These are phyloP conservation scores for Nephrotoma flavescens DNA, from an alignment of 2,888 invertebrate genomes.

Conservation along the genomic window DNA sequence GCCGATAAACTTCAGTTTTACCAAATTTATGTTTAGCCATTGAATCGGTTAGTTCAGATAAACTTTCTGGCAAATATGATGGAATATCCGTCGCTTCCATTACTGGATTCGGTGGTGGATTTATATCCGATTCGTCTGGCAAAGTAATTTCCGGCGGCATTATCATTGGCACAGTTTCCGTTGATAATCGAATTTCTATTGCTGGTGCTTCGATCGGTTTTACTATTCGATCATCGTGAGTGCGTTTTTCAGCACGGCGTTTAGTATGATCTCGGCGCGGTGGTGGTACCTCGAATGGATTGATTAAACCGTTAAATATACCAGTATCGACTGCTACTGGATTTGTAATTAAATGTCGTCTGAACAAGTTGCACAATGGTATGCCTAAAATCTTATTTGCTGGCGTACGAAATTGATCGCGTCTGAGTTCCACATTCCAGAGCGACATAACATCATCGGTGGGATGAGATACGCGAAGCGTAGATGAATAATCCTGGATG, in stretches of 20 bases:
- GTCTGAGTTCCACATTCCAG: background rate
- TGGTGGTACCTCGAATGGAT: background rate
- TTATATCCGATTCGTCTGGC: background rate
- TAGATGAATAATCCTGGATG: background rate
- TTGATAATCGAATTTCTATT: background rate
- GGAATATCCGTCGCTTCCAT: background rate
- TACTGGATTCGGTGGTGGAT: background rate
- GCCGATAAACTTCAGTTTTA: background rate
- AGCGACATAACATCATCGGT: background rate
- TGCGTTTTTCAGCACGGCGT: background rate
- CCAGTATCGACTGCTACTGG: background rate
- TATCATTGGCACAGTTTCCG: background rate
- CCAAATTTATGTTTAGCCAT: background rate
- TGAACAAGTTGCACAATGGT: background rate
- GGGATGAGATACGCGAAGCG: background rate
- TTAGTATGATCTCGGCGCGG: background rate
- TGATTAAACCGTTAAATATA: background rate
- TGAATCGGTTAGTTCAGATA: background rate
- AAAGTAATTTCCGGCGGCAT: background rate
- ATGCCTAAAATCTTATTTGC: background rate
- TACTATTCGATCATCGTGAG: background rate
- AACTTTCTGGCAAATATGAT: background rate
- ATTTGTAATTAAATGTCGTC: background rate
- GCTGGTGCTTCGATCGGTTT: background rate
- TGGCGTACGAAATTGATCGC: background rate